Base-by-base conservation (phyloP, 2,888 invertebrate species). In the Spatulosminthurus flaviceps region DNA sequence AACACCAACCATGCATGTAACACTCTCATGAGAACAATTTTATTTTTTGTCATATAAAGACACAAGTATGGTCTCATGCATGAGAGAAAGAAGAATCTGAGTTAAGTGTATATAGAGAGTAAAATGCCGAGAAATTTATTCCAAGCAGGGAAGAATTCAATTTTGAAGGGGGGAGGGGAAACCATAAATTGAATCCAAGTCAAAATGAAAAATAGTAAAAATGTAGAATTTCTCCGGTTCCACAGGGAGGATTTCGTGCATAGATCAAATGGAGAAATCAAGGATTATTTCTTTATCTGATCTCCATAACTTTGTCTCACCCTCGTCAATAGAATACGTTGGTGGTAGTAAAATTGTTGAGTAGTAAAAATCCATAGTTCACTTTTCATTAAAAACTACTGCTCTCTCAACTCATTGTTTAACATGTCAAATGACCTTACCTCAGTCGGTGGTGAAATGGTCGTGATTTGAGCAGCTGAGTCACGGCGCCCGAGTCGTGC, bases 401-500 rank as follows among this genome's bases (percentile, higher is more conserved):
- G n/a, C n/a, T n/a, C n/a, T n/a, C n/a, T n/a, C n/a, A n/a, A n/a
- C n/a, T n/a, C n/a, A n/a, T n/a, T n/a, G n/a, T n/a, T n/a, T n/a
- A n/a, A n/a, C n/a, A n/a, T n/a, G n/a, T n/a, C 29, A 28, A 64
- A 69, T 21, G 4, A 79, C 61, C 77, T 80, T 80, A 86, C 86
- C 87, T 92, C 92, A 80, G 90, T 90, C 79, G 95, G 95, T 75
- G 95, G 95, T 29, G 95, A 94, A 67, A 51, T 51, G 51, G 51
- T 51, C 5, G 51, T 51, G 51, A 51, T 26, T 89, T 96, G 96
- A 0, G 95, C 94, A n/a, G 95, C 93, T 0, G 95, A 95, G 88
- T 96, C 95, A 82, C 95, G 90, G 80, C 95, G 91, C 72, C 95
- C 95, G 80, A 95, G 90, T 80, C 95, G 90, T 88, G 95, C 95